Percentiles rank a stretch among this genome's conserved stretches.
Conservation (phyloP, 2,797 vertebrate genomes). For the Urophycis tenuis region DNA sequence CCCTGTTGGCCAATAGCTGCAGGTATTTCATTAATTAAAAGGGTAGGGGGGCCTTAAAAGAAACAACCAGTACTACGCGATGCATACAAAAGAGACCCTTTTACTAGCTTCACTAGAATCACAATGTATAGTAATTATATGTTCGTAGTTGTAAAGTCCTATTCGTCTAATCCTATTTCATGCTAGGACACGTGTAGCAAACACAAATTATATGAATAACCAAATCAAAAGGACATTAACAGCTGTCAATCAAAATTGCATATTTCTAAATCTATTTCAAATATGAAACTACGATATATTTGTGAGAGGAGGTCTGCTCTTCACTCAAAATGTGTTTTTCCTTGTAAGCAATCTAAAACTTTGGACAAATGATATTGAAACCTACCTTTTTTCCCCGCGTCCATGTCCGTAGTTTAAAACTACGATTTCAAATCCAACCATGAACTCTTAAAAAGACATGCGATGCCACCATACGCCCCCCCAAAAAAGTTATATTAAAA, state of each 20-base stretch:
- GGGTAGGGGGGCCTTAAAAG: not conserved
- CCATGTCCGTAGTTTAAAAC: slow-evolving; percentile 56
- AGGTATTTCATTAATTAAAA: not conserved
- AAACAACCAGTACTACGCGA: not conserved
- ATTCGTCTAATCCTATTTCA: not conserved
- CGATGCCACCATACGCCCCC: not conserved
- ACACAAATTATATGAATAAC: not conserved
- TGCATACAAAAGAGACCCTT: not conserved
- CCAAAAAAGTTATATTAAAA: slow-evolving; percentile 10
- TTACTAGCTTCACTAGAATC: not conserved
- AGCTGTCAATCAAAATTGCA: not conserved
- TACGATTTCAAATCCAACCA: slow-evolving; percentile 47
- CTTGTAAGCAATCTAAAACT: not conserved
- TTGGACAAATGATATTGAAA: not conserved
- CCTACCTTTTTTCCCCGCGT: slow-evolving; percentile 63
- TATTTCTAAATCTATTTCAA: too few relatives aligned
- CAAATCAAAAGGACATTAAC: not conserved
- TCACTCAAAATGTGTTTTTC: not conserved
- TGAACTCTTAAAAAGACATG: slow-evolving; percentile 19
- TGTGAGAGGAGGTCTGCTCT: too few relatives aligned
- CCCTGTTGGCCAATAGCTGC: slow-evolving; percentile 46
- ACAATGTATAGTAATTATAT: not conserved
- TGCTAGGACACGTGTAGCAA: not conserved
- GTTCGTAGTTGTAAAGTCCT: not conserved
- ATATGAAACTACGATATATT: too few relatives aligned